These are phyloP conservation scores for Dreissena rostriformis DNA, from an alignment of 1,140 invertebrate species.

Conservation along the genomic window DNA sequence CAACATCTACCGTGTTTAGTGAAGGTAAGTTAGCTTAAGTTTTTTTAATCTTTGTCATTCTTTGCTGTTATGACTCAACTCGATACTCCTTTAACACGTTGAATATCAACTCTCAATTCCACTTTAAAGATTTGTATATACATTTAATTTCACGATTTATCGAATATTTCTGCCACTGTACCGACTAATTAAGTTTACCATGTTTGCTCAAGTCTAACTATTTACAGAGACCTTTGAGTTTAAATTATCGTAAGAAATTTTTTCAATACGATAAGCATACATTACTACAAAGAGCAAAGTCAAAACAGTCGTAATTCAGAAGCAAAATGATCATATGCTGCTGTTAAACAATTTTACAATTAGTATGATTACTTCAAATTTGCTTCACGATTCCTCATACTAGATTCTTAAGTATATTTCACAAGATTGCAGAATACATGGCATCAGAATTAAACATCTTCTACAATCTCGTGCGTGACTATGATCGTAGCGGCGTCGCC, in stretches of 20 bases:
- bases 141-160: background rate
- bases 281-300: too few species aligned
- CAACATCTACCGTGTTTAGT: background rate
- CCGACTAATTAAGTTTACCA: too few species aligned
- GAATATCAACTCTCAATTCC: background rate
- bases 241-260: too few species aligned
- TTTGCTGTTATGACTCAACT: background rate
- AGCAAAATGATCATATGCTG: too few species aligned
- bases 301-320: too few species aligned
- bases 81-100: background rate
- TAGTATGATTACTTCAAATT: background rate
- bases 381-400: background rate
- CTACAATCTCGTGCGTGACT: conserved; percentile 3
- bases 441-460: background rate
- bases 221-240: too few species aligned
- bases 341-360: background rate
- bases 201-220: too few species aligned
- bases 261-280: too few species aligned
- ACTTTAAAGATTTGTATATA: background rate
- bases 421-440: conserved; percentile 18
- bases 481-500: conserved; percentile 6
- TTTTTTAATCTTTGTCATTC: background rate
- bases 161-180: background rate
- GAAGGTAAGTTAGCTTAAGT: conserved; percentile 11
- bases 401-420: background rate